These are phyloP conservation scores for Cathartes aura DNA, from an alignment of 2,113 vertebrate genomes.

Conservation along the genomic window DNA sequence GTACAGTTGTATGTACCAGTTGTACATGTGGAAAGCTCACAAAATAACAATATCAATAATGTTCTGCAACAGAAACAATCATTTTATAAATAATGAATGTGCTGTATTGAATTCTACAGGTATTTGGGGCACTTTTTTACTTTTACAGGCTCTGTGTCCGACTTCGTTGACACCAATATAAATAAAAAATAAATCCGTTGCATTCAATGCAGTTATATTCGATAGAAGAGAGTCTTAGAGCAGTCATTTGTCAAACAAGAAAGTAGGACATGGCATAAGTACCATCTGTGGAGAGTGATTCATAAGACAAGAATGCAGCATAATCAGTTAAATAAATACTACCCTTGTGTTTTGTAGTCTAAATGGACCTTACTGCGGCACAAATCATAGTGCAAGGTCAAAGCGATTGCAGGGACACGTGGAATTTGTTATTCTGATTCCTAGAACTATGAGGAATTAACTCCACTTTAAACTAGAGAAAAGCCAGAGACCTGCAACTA, in stretches of 20 bases:
- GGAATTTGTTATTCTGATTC: constrained; percentile 26
- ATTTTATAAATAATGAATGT: constrained; percentile 61
- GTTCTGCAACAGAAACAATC: constrained; percentile 48
- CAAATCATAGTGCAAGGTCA: constrained; percentile 38
- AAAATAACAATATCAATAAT: constrained; percentile 62
- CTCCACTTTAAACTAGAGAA: background rate
- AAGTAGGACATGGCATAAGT: constrained; percentile 58
- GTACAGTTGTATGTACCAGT: constrained; percentile 31
- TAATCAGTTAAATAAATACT: constrained; percentile 69
- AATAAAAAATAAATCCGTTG: constrained; percentile 21
- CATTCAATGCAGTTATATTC: background rate
- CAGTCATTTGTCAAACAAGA: constrained; percentile 12
- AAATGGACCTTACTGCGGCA: constrained; percentile 32
- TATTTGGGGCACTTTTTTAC: constrained; percentile 44
- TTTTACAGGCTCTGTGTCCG: background rate
- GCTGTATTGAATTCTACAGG: background rate
- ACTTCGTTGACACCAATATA: background rate
- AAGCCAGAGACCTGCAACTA: background rate
- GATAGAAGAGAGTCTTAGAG: constrained; percentile 24
- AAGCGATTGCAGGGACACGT: background rate
- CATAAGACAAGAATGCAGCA: constrained; percentile 59
- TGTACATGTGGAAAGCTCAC: constrained; percentile 31
- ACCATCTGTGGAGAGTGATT: constrained; percentile 67
- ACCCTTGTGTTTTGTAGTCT: constrained; percentile 46
- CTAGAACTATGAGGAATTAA: constrained; percentile 12